These are phyloP conservation scores for Cheilosia scutellata DNA, from an alignment of 2,888 invertebrate genomes.

Conservation along the genomic window DNA sequence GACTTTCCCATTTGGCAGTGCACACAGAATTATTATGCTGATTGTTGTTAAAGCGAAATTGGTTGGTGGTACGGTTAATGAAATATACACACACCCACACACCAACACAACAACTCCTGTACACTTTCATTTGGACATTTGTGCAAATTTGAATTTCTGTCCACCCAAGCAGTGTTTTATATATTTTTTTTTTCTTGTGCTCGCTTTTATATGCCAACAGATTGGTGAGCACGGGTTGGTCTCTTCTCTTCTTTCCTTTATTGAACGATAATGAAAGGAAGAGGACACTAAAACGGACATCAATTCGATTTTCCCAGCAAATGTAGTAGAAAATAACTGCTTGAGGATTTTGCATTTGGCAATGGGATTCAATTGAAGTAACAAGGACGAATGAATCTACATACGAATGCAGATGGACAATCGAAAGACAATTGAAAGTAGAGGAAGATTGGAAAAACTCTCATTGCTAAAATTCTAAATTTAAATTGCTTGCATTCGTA, in stretches of 20 bases:
- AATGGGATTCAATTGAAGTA: conserved; percentile 25
- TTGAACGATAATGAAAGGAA: conserved; percentile 2
- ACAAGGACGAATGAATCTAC: conserved; percentile 14
- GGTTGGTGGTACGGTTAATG: conserved; percentile 42
- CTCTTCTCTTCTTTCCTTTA: neutral
- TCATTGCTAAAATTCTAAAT: neutral
- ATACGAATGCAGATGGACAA: conserved; percentile 6
- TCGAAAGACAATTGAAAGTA: conserved; percentile 21
- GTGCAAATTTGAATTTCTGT: conserved; percentile 51
- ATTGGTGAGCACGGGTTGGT: conserved; percentile 50
- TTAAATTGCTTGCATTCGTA: neutral
- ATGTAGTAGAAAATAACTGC: conserved; percentile 46
- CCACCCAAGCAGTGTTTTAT: conserved; percentile 36
- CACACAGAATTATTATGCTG: conserved; percentile 57
- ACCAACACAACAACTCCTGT: too few species aligned
- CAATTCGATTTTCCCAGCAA: conserved; percentile 38
- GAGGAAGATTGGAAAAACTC: neutral
- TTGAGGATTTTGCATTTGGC: conserved; percentile 16
- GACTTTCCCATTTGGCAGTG: conserved; percentile 22
- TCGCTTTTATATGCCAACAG: conserved; percentile 38
- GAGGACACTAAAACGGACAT: conserved; percentile 23
- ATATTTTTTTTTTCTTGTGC: neutral
- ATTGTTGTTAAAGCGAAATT: conserved; percentile 50
- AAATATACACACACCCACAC: conserved; percentile 8
- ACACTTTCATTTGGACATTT: conserved; percentile 33